Evolutionary conservation across 2,113 vertebrate species (phyloP).

Genomic region (Dolichotis patagonum): DNA sequence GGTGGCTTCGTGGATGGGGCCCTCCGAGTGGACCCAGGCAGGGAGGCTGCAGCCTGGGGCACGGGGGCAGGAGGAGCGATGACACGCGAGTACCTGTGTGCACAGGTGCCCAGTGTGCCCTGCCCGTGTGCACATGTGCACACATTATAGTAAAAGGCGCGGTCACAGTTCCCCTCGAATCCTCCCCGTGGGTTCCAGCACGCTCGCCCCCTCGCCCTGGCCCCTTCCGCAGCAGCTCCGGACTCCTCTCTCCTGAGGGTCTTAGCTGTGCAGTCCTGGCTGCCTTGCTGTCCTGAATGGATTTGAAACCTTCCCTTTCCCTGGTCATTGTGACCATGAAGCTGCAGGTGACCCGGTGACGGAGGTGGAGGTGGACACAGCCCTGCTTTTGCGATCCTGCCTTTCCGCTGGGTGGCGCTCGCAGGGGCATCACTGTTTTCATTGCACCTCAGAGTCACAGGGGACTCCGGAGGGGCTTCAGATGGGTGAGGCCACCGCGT

Average conservation of each 20-base stretch:
- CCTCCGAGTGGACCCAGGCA: fast-evolving
- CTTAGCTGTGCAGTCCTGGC: not conserved
- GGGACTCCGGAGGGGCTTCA: not conserved
- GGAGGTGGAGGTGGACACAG: not conserved
- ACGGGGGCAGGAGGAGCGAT: not conserved
- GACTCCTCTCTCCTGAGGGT: not conserved
- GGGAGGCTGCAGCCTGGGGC: not conserved
- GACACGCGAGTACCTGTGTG: fast-evolving
- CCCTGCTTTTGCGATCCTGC: fast-evolving
- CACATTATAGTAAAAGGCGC: not conserved
- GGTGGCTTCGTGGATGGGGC: fast-evolving
- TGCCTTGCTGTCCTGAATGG: not conserved
- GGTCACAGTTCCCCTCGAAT: not conserved
- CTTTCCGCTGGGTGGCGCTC: not conserved
- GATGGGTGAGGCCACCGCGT: not conserved
- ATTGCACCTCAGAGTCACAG: not conserved
- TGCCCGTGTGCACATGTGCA: too few species aligned
- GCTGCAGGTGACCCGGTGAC: not conserved
- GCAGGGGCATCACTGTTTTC: not conserved
- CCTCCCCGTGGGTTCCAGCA: not conserved
- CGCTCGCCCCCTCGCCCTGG: not conserved
- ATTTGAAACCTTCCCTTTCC: too few species aligned
- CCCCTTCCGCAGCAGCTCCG: not conserved
- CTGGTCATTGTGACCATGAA: too few species aligned
- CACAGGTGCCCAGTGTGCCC: not conserved